These are phyloP conservation scores for Triplophysa yarkandensis DNA, from an alignment of 2,797 vertebrate species.

Conservation along the genomic window DNA sequence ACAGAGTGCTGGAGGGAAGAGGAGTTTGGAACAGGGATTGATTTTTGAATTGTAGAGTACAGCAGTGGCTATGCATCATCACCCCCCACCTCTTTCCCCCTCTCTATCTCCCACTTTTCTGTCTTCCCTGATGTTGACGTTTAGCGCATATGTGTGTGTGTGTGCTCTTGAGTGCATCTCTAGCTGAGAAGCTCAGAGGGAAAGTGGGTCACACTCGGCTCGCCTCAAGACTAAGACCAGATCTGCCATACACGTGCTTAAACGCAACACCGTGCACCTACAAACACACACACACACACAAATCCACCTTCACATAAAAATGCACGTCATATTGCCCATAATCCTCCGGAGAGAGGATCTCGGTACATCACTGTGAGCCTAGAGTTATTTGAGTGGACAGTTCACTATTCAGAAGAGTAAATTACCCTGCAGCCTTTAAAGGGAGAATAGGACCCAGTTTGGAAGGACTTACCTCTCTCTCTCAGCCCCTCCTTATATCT, in stretches of 20 bases:
- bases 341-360: constrained; percentile 42
- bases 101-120: constrained; percentile 30
- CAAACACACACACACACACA: constrained; percentile 40
- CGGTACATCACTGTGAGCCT: constrained; percentile 36
- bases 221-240: constrained; percentile 55
- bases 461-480: constrained; percentile 41
- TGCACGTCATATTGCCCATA: constrained; percentile 38
- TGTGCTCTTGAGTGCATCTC: constrained; percentile 43
- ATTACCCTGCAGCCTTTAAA: constrained; percentile 48
- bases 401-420: constrained; percentile 47
- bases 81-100: constrained; percentile 42
- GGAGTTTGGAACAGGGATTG: constrained; percentile 50
- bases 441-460: constrained; percentile 42
- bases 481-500: constrained; percentile 39
- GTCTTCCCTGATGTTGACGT: constrained; percentile 52
- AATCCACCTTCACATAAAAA: constrained; percentile 40
- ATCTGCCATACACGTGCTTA: constrained; percentile 41
- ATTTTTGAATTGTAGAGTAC: constrained; percentile 57
- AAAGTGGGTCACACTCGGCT: constrained; percentile 60
- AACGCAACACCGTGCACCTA: constrained; percentile 37
- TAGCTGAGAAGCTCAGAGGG: constrained; percentile 47
- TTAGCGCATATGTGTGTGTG: constrained; percentile 37
- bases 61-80: constrained; percentile 55
- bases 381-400: constrained; percentile 49
- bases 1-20: constrained; percentile 44